These are phyloP conservation scores for Ciconia maguari DNA, from an alignment of 2,113 vertebrate genomes.

Conservation along the genomic window DNA sequence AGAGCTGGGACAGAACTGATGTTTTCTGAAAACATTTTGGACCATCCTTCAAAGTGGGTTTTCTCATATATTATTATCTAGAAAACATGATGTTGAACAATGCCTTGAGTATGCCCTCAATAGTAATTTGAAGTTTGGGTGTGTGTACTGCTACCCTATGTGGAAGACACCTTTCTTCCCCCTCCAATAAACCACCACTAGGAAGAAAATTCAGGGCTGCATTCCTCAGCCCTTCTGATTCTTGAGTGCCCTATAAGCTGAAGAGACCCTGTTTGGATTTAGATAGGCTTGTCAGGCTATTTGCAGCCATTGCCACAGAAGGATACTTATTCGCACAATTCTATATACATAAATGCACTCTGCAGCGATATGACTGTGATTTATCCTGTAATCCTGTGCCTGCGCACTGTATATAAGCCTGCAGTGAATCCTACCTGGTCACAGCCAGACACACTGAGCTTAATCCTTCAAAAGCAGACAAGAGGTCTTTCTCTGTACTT, in stretches of 20 bases:
- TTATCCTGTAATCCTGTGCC: neutral
- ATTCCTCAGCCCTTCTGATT: neutral
- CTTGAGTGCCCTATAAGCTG: neutral
- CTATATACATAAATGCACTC: neutral
- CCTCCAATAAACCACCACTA: neutral
- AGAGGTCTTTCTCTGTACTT: neutral
- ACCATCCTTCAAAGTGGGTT: constrained; percentile 73
- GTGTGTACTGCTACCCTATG: neutral
- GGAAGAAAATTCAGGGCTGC: neutral
- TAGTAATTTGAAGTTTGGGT: neutral
- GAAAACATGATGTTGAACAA: constrained; percentile 33
- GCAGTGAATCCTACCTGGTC: neutral
- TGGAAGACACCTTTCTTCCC: neutral
- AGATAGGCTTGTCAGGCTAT: neutral
- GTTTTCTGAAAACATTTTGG: constrained; percentile 78
- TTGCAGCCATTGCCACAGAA: neutral
- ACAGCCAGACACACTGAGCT: neutral
- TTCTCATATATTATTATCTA: constrained; percentile 84
- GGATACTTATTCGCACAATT: neutral
- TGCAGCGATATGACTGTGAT: neutral
- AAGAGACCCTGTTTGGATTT: neutral
- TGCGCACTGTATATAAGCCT: neutral
- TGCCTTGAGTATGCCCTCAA: neutral
- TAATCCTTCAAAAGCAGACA: neutral
- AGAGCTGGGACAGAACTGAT: constrained; percentile 64